Conservation (phyloP, 2,888 invertebrate species). For the Drosophila niveifrons region DNA sequence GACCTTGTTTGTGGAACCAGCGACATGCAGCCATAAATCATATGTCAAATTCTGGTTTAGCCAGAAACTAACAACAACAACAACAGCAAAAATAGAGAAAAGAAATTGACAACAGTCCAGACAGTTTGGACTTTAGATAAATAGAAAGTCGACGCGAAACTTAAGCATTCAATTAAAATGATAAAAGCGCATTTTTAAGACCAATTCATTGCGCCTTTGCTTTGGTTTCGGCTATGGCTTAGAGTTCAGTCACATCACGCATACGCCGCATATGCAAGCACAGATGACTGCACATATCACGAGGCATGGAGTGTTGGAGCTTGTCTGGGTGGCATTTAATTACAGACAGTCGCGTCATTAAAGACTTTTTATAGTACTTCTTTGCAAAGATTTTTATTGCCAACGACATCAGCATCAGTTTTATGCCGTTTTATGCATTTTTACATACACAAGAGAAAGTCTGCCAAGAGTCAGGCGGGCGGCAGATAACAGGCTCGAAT, state of each 20-base stretch:
- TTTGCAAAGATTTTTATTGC: conserved; percentile 72
- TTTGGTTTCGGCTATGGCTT: conserved; percentile 17
- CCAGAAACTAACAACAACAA: conserved; percentile 30
- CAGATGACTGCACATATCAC: conserved; percentile 15
- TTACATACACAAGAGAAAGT: conserved; percentile 23
- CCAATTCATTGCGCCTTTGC: conserved; percentile 30
- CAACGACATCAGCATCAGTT: conserved; percentile 49
- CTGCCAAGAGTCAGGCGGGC: conserved; percentile 11
- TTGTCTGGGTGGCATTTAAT: conserved; percentile 59
- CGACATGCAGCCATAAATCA: conserved; percentile 69
- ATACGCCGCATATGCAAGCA: conserved; percentile 55
- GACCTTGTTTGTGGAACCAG: conserved; percentile 63
- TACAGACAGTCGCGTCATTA: conserved; percentile 75
- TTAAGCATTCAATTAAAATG: conserved; percentile 60
- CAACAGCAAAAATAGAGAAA: not conserved
- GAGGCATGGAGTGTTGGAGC: conserved; percentile 7
- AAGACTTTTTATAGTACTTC: conserved; percentile 74
- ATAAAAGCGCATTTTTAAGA: conserved; percentile 57
- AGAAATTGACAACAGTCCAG: conserved; percentile 4
- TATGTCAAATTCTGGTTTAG: conserved; percentile 44
- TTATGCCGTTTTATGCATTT: conserved; percentile 71
- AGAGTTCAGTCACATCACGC: conserved; percentile 69
- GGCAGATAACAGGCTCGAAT: conserved; percentile 27
- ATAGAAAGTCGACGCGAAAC: conserved; percentile 12
- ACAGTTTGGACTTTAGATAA: conserved; percentile 29